phyloP scores from a whole-genome alignment of 2,797 vertebrate genomes.

The Rhinichthys osculus region DNA sequence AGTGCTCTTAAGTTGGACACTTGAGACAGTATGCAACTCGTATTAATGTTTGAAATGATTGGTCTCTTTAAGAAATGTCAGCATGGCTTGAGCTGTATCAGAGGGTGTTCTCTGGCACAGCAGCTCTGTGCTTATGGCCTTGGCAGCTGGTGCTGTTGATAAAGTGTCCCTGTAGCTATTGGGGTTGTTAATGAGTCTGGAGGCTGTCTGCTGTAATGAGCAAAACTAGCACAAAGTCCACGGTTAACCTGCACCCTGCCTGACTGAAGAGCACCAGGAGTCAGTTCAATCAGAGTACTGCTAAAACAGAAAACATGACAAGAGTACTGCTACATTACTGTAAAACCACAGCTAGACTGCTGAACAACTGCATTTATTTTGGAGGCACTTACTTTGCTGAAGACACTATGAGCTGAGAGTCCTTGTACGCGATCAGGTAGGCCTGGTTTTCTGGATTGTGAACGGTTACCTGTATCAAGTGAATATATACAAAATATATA shows the following conservation, averaged over 20 bases:
- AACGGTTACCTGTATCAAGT: conserved; percentile 85
- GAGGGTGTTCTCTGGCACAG: conserved; percentile 11
- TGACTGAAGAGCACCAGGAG: conserved; percentile 4
- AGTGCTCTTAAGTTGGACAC: conserved; percentile 12
- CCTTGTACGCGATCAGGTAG: conserved; percentile 98
- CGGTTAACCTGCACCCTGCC: conserved; percentile 17
- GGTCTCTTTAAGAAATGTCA: conserved; percentile 23
- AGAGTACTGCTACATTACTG: background rate
- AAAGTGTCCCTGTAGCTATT: conserved; percentile 25
- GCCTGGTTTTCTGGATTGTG: conserved; percentile 97
- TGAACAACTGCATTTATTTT: background rate
- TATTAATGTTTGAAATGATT: conserved; percentile 1
- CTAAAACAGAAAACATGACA: conserved; percentile 21
- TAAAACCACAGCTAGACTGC: conserved; percentile 4
- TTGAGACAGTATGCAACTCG: conserved; percentile 1
- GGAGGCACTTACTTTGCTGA: conserved; percentile 89
- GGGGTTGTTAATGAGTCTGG: conserved; percentile 32
- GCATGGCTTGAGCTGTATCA: conserved; percentile 15
- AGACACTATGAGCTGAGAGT: conserved; percentile 94
- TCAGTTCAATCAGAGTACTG: background rate
- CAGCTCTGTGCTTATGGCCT: conserved; percentile 14
- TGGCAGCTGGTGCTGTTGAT: conserved; percentile 43
- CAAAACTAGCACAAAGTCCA: conserved; percentile 24
- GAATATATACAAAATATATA: background rate
- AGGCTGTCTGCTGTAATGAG: conserved; percentile 20